A percentile compares a stretch with the other conserved stretches of the same genome.
Evolutionary conservation across 2,113 vertebrate species (phyloP).

Genomic region (Grus americana): DNA sequence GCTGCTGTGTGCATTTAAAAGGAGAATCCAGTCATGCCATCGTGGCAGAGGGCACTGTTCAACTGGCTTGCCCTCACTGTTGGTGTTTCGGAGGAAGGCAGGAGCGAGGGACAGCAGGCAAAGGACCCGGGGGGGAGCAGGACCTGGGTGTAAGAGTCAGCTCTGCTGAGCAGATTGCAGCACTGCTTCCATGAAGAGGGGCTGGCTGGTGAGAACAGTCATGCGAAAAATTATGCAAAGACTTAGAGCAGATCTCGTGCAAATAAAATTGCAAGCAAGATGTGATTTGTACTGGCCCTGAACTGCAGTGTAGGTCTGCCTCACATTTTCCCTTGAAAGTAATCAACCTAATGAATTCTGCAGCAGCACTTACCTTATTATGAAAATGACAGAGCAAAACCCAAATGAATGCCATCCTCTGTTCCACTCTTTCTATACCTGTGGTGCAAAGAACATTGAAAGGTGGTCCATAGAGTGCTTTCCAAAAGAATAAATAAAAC

Average conservation of each 20-base stretch:
- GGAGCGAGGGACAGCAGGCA: not conserved
- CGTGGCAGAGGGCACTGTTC: not conserved
- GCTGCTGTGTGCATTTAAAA: not conserved
- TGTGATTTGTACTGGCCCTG: not conserved
- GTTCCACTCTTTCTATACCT: not conserved
- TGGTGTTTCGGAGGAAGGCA: accelerated
- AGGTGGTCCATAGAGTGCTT: not conserved
- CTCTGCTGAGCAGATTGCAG: not conserved
- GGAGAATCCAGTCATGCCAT: not conserved
- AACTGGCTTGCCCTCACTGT: accelerated
- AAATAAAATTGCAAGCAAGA: not conserved
- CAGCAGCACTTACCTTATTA: not conserved
- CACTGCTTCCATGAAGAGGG: accelerated
- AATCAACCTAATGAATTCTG: not conserved
- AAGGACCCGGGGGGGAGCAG: not conserved
- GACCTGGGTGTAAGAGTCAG: accelerated
- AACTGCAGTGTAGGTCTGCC: not conserved
- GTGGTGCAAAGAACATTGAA: not conserved
- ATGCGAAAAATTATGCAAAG: not conserved
- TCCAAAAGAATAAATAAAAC: not conserved
- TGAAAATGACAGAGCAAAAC: not conserved
- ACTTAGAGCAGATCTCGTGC: not conserved
- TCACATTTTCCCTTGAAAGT: not conserved
- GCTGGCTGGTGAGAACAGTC: not conserved
- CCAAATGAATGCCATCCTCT: not conserved